Conservation (phyloP, 2,113 vertebrate genomes). For the Halichoerus grypus region DNA sequence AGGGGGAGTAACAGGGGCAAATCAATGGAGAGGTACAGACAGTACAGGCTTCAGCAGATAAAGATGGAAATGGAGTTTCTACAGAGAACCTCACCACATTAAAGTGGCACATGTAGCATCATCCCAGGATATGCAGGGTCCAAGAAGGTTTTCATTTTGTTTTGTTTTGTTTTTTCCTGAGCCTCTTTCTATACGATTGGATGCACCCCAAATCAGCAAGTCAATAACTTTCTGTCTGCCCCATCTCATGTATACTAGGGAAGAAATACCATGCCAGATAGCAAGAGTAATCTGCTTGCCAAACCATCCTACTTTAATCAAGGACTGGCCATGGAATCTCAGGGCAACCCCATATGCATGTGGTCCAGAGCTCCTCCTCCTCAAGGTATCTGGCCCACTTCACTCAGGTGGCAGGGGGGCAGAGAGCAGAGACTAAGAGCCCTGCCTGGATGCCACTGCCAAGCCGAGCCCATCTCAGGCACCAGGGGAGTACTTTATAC, state of each 20-base stretch:
- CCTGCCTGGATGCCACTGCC: background rate
- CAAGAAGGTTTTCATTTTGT: background rate
- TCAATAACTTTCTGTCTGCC: background rate
- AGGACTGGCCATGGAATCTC: background rate
- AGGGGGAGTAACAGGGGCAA: background rate
- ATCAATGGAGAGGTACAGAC: background rate
- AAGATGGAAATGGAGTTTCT: background rate
- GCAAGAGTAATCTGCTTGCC: background rate
- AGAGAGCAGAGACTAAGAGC: background rate
- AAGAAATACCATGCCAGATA: background rate
- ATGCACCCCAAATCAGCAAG: background rate
- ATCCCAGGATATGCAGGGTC: background rate
- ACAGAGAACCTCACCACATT: background rate
- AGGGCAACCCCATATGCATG: fast-evolving
- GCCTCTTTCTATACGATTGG: background rate
- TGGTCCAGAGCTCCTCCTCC: background rate
- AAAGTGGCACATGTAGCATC: fast-evolving
- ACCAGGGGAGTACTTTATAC: background rate
- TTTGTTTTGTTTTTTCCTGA: background rate
- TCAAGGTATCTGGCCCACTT: background rate
- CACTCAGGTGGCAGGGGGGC: background rate
- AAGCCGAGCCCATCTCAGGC: background rate
- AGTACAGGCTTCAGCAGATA: background rate
- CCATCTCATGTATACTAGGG: background rate
- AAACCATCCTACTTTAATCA: background rate